Conservation (phyloP, 2,888 invertebrate species). For the Matsumyia berberina region DNA sequence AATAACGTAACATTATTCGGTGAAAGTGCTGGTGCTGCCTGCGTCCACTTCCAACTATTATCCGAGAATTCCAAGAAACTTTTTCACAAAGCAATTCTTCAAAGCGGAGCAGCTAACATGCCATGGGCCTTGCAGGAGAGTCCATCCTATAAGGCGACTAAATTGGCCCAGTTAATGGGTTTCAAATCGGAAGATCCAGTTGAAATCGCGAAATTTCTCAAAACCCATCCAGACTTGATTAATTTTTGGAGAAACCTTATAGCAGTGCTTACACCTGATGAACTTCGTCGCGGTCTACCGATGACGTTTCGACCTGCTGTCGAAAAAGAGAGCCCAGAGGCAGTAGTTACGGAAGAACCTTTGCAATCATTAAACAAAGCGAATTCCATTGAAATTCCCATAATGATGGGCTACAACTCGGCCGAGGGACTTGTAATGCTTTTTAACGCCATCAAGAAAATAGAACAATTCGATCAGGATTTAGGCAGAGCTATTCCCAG, state of each 20-base stretch:
- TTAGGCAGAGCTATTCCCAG: constrained; percentile 81
- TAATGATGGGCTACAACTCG: constrained; percentile 86
- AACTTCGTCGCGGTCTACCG: constrained; percentile 80
- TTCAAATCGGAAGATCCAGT: constrained; percentile 67
- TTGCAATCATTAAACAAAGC: constrained; percentile 84
- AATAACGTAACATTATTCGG: constrained; percentile 83
- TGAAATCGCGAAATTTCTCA: constrained; percentile 70
- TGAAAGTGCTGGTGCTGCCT: constrained; percentile 82
- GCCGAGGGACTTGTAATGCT: constrained; percentile 85
- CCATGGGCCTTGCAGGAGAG: constrained; percentile 82
- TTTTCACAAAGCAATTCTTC: constrained; percentile 83
- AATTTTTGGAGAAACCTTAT: constrained; percentile 78
- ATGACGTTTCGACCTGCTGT: constrained; percentile 81
- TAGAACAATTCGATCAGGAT: constrained; percentile 80
- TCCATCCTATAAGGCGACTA: constrained; percentile 78
- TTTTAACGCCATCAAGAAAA: constrained; percentile 78
- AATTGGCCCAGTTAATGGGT: constrained; percentile 80
- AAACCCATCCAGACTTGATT: constrained; percentile 73
- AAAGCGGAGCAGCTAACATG: constrained; percentile 82
- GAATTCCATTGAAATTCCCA: constrained; percentile 84
- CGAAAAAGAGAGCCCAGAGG: constrained; percentile 80
- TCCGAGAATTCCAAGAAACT: constrained; percentile 80
- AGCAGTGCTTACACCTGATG: constrained; percentile 79
- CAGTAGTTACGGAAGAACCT: constrained; percentile 82
- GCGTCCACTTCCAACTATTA: constrained; percentile 81